phyloP scores from a whole-genome alignment of 2,888 invertebrate genomes.

The Erebia epiphron region DNA sequence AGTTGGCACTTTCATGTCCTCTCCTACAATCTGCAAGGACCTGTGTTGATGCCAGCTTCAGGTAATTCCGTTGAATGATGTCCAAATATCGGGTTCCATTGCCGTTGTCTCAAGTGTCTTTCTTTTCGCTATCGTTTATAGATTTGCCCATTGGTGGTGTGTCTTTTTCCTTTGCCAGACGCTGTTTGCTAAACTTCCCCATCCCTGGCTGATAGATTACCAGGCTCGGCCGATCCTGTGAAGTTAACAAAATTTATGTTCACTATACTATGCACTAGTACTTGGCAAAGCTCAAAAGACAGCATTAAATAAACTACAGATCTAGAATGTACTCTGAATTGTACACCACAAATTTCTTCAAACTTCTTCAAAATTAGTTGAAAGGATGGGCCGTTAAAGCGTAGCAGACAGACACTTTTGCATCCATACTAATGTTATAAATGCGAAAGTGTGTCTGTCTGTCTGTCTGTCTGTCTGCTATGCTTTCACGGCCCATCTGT shows the following conservation, averaged over 20 bases:
- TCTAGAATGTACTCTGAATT: no score
- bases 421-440: no score
- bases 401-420: no score
- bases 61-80: conserved; percentile 77
- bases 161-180: conserved; percentile 79
- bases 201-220: conserved; percentile 95
- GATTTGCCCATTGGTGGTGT: conserved; percentile 55
- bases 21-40: conserved; percentile 67
- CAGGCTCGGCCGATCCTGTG: conserved; percentile 93
- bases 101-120: conserved; percentile 73
- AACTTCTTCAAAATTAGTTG: no score
- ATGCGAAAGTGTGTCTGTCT: no score
- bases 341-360: no score
- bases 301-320: background rate
- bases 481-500: no score
- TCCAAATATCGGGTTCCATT: conserved; percentile 69
- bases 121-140: conserved; percentile 75
- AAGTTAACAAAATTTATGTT: background rate
- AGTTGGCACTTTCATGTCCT: conserved; percentile 71
- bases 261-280: background rate
- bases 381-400: no score
- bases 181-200: conserved; percentile 89
- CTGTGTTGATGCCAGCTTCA: conserved; percentile 70
- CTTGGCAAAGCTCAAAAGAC: background rate
- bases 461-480: no score